Evolutionary conservation across 2,888 invertebrate genomes (phyloP), one percentile per base, ranked within the genome.

Genomic region (Parasteatoda lunata): DNA sequence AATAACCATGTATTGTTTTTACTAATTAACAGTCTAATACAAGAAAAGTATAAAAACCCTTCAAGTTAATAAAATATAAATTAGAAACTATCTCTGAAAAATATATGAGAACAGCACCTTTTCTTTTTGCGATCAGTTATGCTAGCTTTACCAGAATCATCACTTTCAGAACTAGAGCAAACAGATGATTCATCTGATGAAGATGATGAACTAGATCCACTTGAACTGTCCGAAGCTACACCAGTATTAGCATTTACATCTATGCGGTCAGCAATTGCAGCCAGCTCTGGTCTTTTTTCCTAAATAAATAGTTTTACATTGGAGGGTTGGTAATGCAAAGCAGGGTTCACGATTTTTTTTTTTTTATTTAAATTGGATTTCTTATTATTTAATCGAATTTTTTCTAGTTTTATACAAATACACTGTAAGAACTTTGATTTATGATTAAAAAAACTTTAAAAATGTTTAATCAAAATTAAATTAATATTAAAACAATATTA

Each of bases 201-300:
- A 83, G 96, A 96, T 87, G 94, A 94, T 72, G 94, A 94, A 84
- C 94, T 94, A 3, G 94, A 94, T 90, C 96, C 97, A 90, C 97
- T 97, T 0, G 97, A 97, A 91, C 97, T 97, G 92, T 98, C 98
- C 0, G 98, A 98, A 52, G 97, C 97, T 76, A 98, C 95, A 15
- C 98, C 98, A 0, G 97, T 97, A 69, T 96, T 95, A 91, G 95
- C 94, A 90, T 94, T 95, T 82, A 97, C 93, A 92, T 98, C 98
- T 90, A 98, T 96, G 90, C 94, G 93, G 90, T 96, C 96, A 4
- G 97, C 96, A 77, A 96, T 92, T 90, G 94, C 94, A 64, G 95
- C 96, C 88, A 97, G 92, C 52, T 96, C 95, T 4, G 96, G 95
- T 89, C 96, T 95, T 91, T 96, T 95, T 89, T 94, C 93, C 92